These are phyloP conservation scores for Botia almorhae DNA, from an alignment of 2,797 vertebrate genomes.

Conservation along the genomic window DNA sequence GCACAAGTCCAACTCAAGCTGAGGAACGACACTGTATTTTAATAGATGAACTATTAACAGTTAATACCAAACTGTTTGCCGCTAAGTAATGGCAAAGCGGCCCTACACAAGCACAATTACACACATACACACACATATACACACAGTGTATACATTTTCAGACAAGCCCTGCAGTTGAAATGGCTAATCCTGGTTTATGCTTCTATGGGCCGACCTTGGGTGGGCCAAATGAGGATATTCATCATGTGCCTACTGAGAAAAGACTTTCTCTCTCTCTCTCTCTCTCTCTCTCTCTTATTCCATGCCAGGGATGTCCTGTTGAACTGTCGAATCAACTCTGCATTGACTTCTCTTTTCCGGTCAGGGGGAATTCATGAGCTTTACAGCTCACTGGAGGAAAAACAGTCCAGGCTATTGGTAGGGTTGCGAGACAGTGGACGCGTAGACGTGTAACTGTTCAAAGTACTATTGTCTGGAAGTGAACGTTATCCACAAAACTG, in stretches of 20 bases:
- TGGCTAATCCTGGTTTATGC: conserved; percentile 69
- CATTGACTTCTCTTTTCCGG: conserved; percentile 53
- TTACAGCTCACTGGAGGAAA: conserved; percentile 57
- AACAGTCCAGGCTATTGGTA: conserved; percentile 53
- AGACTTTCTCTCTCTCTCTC: conserved; percentile 53
- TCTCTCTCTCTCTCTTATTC: conserved; percentile 57
- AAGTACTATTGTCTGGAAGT: conserved; percentile 52
- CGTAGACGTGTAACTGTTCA: conserved; percentile 51
- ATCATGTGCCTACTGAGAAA: conserved; percentile 34
- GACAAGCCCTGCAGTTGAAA: conserved; percentile 57
- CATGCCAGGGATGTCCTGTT: conserved; percentile 37
- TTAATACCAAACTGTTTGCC: conserved; percentile 61
- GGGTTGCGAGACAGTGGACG: conserved; percentile 26
- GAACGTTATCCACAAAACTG: conserved; percentile 62
- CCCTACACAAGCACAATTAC: not conserved
- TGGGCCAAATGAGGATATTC: conserved; percentile 45
- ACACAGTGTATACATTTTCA: conserved; percentile 35
- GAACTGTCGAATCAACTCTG: conserved; percentile 63
- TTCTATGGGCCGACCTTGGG: conserved; percentile 65
- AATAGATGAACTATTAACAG: conserved; percentile 66
- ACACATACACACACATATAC: conserved; percentile 35
- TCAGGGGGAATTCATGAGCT: conserved; percentile 75
- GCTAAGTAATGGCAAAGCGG: conserved; percentile 22
- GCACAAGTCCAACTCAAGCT: conserved; percentile 47
- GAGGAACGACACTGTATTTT: conserved; percentile 42